Evolutionary conservation across 2,113 vertebrate genomes (phyloP).

Genomic region (Emydura subglobosa): DNA sequence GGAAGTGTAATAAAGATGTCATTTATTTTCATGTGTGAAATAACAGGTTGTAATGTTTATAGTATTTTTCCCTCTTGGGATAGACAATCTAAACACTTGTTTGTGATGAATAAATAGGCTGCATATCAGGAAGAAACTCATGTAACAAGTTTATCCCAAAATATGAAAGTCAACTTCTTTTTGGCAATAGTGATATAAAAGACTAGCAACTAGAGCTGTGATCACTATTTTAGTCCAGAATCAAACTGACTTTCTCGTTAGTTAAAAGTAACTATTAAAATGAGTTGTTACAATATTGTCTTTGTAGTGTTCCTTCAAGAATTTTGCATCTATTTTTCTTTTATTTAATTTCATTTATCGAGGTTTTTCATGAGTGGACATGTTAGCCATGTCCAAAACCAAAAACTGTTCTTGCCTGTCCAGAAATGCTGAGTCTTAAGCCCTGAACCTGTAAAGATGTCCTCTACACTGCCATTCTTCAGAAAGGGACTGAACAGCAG

Average conservation of each 20-base stretch:
- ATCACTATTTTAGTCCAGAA: not conserved
- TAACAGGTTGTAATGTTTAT: not conserved
- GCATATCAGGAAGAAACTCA: not conserved
- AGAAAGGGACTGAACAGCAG: rapidly evolving
- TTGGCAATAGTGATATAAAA: not conserved
- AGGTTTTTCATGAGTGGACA: not conserved
- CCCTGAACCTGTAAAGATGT: too few species aligned
- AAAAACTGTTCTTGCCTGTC: not conserved
- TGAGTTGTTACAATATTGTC: not conserved
- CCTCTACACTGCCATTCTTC: not conserved
- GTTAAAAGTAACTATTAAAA: not conserved
- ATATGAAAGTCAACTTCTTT: not conserved
- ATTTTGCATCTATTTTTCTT: not conserved
- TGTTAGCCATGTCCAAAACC: rapidly evolving
- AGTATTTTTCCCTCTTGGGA: not conserved
- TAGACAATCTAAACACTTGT: not conserved
- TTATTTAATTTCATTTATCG: not conserved
- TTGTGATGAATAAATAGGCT: not conserved
- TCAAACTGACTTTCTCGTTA: not conserved
- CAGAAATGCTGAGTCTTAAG: not conserved
- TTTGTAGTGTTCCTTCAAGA: not conserved
- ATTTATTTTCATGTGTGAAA: not conserved
- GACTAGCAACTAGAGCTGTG: not conserved
- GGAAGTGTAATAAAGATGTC: constrained; percentile 24
- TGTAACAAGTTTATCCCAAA: not conserved